phyloP scores from a whole-genome alignment of 2,888 invertebrate genomes.

The Spodoptera littoralis region DNA sequence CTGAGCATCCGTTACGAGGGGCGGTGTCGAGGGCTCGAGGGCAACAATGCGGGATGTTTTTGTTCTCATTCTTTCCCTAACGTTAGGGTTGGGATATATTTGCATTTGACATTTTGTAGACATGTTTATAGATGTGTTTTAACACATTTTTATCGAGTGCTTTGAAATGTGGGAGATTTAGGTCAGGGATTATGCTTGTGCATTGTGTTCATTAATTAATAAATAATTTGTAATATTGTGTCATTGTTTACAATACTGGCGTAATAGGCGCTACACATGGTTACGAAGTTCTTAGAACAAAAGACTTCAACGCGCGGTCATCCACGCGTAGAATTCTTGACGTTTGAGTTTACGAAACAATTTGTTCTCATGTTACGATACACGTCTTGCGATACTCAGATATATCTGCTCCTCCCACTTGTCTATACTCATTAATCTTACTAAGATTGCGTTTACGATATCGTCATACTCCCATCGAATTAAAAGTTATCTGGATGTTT shows the following conservation, averaged over 20 bases:
- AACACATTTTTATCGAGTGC: constrained; percentile 31
- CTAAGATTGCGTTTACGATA: not conserved
- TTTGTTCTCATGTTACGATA: constrained; percentile 17
- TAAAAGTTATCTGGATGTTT: too few relatives aligned
- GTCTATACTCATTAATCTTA: constrained; percentile 17
- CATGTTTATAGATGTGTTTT: constrained; percentile 35
- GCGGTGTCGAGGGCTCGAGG: constrained; percentile 34
- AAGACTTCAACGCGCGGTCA: constrained; percentile 71
- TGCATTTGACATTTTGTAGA: constrained; percentile 27
- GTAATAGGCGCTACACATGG: constrained; percentile 1
- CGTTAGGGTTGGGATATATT: constrained; percentile 39
- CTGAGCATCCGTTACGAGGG: constrained; percentile 56
- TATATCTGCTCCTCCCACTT: constrained; percentile 4
- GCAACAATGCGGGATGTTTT: constrained; percentile 28
- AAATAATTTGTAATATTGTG: not conserved
- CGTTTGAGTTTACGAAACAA: constrained; percentile 23
- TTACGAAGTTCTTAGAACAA: constrained; percentile 49
- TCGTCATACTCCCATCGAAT: too few relatives aligned
- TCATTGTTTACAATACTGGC: not conserved
- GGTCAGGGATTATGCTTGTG: not conserved
- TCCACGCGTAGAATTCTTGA: constrained; percentile 2
- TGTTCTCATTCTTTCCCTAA: constrained; percentile 45
- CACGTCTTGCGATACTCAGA: constrained; percentile 1
- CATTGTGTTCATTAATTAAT: constrained; percentile 8
- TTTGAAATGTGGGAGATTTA: constrained; percentile 13